phyloP scores from a whole-genome alignment of 2,888 invertebrate species.

The Metopia argyrocephala region DNA sequence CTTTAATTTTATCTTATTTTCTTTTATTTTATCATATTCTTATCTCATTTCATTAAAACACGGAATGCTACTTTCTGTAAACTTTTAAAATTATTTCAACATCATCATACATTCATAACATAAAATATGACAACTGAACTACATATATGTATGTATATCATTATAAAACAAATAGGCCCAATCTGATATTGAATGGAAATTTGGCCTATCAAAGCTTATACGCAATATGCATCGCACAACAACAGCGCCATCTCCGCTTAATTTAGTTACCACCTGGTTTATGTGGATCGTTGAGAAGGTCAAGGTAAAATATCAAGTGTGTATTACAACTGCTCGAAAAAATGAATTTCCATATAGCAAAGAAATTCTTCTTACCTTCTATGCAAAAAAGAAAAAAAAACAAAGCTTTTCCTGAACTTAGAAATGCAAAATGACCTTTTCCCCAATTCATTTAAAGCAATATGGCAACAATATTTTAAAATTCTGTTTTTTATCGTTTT shows the following conservation, averaged over 20 bases:
- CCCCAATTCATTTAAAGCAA: conserved; percentile 77
- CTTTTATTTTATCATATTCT: conserved; percentile 27
- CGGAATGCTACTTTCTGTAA: conserved; percentile 59
- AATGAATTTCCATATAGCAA: conserved; percentile 45
- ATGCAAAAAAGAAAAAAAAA: conserved; percentile 14
- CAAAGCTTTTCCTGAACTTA: background rate
- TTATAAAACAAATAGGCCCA: conserved; percentile 86
- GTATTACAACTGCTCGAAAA: conserved; percentile 68
- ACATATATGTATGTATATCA: conserved; percentile 66
- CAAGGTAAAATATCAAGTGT: conserved; percentile 81
- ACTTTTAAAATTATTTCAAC: conserved; percentile 22
- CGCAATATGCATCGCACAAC: conserved; percentile 98
- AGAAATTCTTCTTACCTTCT: conserved; percentile 38
- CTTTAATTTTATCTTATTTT: conserved; percentile 45
- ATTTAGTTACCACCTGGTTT: conserved; percentile 96
- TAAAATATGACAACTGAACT: conserved; percentile 59
- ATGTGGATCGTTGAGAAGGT: conserved; percentile 90
- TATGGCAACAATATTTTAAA: conserved; percentile 72
- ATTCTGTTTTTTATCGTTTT: background rate
- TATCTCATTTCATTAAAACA: conserved; percentile 53
- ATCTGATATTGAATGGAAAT: conserved; percentile 99
- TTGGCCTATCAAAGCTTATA: conserved; percentile 98
- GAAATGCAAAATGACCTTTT: conserved; percentile 72
- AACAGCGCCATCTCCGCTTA: conserved; percentile 98
- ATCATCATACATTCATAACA: conserved; percentile 39